Evolutionary conservation across 2,888 invertebrate species (phyloP), one percentile per base, ranked within the genome.

Genomic region (Netelia melanura): DNA sequence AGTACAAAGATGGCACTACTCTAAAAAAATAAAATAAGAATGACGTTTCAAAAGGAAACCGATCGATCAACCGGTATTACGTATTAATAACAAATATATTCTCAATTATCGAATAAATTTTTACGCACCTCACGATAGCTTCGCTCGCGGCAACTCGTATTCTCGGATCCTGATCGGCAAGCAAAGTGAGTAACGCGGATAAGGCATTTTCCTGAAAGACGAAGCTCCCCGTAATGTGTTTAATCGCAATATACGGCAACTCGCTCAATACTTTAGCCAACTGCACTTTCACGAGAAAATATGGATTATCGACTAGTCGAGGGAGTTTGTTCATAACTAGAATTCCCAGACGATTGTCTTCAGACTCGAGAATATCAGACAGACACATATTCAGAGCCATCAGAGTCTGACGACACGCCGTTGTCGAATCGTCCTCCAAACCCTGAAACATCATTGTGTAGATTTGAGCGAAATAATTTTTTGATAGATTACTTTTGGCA

Each of bases 231-330:
- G 95, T 95, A 48, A 96, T 91, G 89, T 96, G 94, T 87, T 94
- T 93, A 62, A 96, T 94, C 0, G 95, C 94, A 62, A 95, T 94
- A 88, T 95, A 96, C 25, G 96, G 95, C 48, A 97, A 91, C 84
- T 94, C 94, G 43, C 95, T 94, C 58, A 97, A 91, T 21, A 97
- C 92, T 89, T 96, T 96, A 65, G 96, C 94, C 86, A 97, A 92
- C 92, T 96, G 96, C 5, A 98, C 97, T 94, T 97, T 97, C 67
- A 98, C 97, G 71, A 98, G 94, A 97, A 98, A 98, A 93, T 98
- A 98, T 0, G 96, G 96, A 93, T 97, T 97, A 61, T 94, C 94
- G 79, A 96, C 96, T 1, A 97, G 94, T 38, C 94, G 93, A 10
- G 97, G 95, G 6, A 98, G 93, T 23, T 95, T 94, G 85, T 96